These are phyloP conservation scores for Subanguina moxae DNA, from an alignment of 1,140 invertebrate species.

Conservation along the genomic window DNA sequence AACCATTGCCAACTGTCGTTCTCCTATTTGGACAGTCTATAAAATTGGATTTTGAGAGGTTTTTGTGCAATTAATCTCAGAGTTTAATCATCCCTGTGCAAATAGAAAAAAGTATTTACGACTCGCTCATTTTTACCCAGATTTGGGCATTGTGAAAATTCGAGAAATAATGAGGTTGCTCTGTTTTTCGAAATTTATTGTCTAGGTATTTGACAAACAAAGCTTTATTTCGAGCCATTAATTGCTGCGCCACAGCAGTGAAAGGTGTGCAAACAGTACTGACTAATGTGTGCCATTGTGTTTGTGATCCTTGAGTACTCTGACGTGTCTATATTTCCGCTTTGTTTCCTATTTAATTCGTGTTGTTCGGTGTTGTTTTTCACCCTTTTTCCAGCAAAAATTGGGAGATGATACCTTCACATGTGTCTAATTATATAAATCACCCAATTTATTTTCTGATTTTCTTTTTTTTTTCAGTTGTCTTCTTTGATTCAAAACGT, in stretches of 20 bases:
- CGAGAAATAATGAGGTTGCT: no score
- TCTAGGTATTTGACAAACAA: neutral
- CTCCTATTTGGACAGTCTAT: no score
- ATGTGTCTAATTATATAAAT: neutral
- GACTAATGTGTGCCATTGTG: neutral
- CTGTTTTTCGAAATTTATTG: no score
- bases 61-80: no score
- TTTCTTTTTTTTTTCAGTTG: neutral
- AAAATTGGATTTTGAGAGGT: no score
- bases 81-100: no score
- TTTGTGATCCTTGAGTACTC: neutral
- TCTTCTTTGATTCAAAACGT: neutral
- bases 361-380: no score
- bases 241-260: neutral
- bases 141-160: no score
- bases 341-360: neutral
- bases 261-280: conserved; percentile 7
- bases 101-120: no score
- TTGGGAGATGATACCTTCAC: neutral
- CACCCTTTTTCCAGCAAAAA: neutral
- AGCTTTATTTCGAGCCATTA: neutral
- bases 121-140: no score
- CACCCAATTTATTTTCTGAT: neutral
- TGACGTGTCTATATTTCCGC: neutral
- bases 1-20: no score